Evolutionary conservation across 2,888 invertebrate species (phyloP).

Genomic region (Meganola albula): DNA sequence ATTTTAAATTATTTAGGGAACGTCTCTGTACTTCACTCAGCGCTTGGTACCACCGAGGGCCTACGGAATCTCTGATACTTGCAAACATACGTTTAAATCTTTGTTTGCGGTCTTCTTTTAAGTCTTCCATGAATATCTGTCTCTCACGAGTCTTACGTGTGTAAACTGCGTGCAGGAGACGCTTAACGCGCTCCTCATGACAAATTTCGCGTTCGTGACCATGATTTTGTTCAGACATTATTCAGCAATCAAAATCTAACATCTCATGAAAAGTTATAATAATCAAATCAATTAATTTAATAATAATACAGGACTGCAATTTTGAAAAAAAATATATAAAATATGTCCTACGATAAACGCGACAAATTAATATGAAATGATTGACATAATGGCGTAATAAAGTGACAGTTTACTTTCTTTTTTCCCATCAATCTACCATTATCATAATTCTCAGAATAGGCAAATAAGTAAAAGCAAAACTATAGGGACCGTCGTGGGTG

Average conservation of each 20-base stretch:
- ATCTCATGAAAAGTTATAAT: background rate
- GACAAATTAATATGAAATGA: too few species aligned
- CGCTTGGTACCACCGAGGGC: conserved; percentile 64
- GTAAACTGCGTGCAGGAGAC: conserved; percentile 46
- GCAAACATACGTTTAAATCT: conserved; percentile 32
- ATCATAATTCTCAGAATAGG: too few species aligned
- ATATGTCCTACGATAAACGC: too few species aligned
- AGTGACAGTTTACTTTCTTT: too few species aligned
- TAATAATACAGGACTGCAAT: conserved; percentile 36
- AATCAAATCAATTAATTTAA: background rate
- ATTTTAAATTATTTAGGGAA: conserved; percentile 46
- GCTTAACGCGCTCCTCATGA: conserved; percentile 35
- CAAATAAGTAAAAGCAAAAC: too few species aligned
- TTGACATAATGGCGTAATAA: too few species aligned
- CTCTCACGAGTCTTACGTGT: conserved; percentile 46
- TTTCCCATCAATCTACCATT: too few species aligned
- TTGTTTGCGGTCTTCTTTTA: conserved; percentile 43
- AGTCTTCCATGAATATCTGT: conserved; percentile 57
- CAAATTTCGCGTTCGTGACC: conserved; percentile 37
- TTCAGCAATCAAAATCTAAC: conserved; percentile 1
- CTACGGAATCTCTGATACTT: conserved; percentile 37
- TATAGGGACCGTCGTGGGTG: too few species aligned
- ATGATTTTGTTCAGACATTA: conserved; percentile 36
- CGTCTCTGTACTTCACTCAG: conserved; percentile 54
- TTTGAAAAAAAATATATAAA: conserved; percentile 27